These are phyloP conservation scores for Dascillus cervinus DNA, from an alignment of 2,888 invertebrate genomes.

Conservation along the genomic window DNA sequence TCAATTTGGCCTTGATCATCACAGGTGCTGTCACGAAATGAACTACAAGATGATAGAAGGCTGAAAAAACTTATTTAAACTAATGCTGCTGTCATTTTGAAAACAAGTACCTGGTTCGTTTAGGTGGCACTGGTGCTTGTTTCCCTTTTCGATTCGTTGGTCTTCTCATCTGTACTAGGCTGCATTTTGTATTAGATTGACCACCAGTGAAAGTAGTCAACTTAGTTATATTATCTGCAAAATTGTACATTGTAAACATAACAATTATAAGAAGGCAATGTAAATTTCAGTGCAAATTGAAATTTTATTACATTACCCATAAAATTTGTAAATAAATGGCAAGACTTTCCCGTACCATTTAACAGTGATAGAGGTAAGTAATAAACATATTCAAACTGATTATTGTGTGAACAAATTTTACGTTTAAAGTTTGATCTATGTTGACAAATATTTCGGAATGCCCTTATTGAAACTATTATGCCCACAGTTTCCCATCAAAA, in stretches of 20 bases:
- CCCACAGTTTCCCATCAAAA: too few relatives aligned
- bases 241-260: constrained; percentile 2
- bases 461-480: too few relatives aligned
- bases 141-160: constrained; percentile 85
- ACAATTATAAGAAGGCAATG: constrained; percentile 2
- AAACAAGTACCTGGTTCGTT: constrained; percentile 74
- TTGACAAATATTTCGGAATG: too few relatives aligned
- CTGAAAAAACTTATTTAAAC: constrained; percentile 46
- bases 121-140: constrained; percentile 92
- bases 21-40: constrained; percentile 77
- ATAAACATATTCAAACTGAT: too few relatives aligned
- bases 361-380: too few relatives aligned
- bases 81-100: constrained; percentile 2
- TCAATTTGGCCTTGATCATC: constrained; percentile 54
- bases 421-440: too few relatives aligned
- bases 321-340: too few relatives aligned
- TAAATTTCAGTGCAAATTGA: not conserved
- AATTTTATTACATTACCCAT: too few relatives aligned
- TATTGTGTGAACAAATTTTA: too few relatives aligned
- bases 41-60: constrained; percentile 74
- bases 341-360: too few relatives aligned
- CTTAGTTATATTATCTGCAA: constrained; percentile 39
- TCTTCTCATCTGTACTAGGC: constrained; percentile 73
- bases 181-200: constrained; percentile 50
- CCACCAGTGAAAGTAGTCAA: constrained; percentile 57